These are phyloP conservation scores for Melipona quadrifasciata DNA, from an alignment of 1,140 invertebrate species.

Conservation along the genomic window DNA sequence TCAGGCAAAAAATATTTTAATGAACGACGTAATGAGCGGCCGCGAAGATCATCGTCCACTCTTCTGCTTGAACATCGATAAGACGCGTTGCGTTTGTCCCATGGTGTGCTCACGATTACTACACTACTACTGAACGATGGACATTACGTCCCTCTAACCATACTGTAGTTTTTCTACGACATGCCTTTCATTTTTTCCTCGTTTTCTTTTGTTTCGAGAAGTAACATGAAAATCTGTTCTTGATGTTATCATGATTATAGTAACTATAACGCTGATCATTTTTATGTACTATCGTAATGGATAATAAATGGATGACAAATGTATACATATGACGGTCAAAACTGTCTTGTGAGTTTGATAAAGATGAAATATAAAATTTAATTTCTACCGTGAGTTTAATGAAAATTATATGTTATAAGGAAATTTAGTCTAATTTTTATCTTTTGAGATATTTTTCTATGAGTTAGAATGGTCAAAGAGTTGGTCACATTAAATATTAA, in stretches of 20 bases:
- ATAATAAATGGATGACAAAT: background rate
- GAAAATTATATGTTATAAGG: too few species aligned
- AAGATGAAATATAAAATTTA: too few species aligned
- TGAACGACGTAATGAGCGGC: conserved; percentile 29
- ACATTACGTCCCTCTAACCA: background rate
- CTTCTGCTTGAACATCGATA: conserved; percentile 14
- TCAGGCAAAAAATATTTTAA: conserved; percentile 1
- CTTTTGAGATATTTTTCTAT: too few species aligned
- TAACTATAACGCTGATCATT: background rate
- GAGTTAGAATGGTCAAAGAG: too few species aligned
- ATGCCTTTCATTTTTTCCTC: background rate
- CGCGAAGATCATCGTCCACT: conserved; percentile 22
- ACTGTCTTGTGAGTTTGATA: too few species aligned
- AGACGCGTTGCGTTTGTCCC: background rate
- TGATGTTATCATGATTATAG: background rate
- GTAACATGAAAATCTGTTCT: background rate
- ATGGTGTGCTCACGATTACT: background rate
- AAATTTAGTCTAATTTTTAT: too few species aligned
- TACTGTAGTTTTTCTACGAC: conserved; percentile 4
- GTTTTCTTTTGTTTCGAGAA: too few species aligned
- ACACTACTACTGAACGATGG: background rate
- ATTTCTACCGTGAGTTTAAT: too few species aligned
- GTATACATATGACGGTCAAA: background rate
- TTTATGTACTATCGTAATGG: background rate
- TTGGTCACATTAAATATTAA: too few species aligned